Percentiles rank a stretch among this genome's conserved stretches.
Evolutionary conservation across 2,888 invertebrate species (phyloP).

Genomic region (Drosophila austrosaltans): DNA sequence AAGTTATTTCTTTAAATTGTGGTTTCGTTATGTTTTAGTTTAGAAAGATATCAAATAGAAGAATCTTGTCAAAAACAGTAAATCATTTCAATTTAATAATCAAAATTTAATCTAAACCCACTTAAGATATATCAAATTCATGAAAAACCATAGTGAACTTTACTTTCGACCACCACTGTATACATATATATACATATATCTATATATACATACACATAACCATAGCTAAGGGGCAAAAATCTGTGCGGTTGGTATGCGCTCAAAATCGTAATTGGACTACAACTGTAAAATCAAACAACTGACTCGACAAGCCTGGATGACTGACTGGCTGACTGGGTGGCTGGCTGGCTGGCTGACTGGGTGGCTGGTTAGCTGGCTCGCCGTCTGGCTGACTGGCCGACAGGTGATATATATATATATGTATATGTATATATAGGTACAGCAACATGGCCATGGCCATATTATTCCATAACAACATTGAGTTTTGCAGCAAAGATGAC

Average conservation of each 20-base stretch:
- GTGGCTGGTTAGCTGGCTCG: not conserved
- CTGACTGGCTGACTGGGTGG: slow-evolving; percentile 24
- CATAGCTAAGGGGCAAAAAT: slow-evolving; percentile 65
- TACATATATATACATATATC: not conserved
- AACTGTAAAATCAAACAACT: slow-evolving; percentile 77
- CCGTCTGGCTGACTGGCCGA: slow-evolving; percentile 20
- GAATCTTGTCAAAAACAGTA: no score
- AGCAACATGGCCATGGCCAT: not conserved
- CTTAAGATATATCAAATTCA: no score
- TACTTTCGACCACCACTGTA: not conserved
- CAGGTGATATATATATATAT: slow-evolving; percentile 36
- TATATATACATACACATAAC: slow-evolving; percentile 1
- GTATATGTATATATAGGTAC: no score
- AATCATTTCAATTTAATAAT: no score
- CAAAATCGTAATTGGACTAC: slow-evolving; percentile 77
- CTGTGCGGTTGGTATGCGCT: slow-evolving; percentile 75
- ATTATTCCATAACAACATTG: slow-evolving; percentile 3
- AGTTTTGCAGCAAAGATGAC: slow-evolving; percentile 7
- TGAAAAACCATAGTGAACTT: no score
- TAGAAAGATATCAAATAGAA: no score
- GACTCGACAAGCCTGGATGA: slow-evolving; percentile 53
- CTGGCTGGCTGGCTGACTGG: slow-evolving; percentile 27
- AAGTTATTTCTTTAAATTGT: no score
- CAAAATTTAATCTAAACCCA: no score
- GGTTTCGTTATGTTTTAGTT: no score